Evolutionary conservation across 2,113 vertebrate genomes (phyloP).

Genomic region (Crocuta crocuta): DNA sequence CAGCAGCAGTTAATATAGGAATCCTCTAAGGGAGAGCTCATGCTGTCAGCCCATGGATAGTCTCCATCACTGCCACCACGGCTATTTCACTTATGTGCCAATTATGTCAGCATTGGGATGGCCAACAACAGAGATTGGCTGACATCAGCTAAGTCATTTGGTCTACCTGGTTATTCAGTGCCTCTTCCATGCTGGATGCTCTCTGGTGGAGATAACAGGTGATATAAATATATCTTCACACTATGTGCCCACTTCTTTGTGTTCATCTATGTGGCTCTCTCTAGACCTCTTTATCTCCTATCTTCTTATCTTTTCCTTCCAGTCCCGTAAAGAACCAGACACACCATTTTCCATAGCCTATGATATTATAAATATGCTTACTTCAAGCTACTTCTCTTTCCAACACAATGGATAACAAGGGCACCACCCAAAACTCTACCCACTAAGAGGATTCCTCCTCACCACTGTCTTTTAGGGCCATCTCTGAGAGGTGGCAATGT

Average conservation of each 20-base stretch:
- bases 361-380: background rate
- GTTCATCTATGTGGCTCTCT: background rate
- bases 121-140: background rate
- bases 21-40: background rate
- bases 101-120: background rate
- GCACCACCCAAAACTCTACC: background rate
- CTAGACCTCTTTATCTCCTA: background rate
- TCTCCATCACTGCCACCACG: background rate
- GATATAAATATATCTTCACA: background rate
- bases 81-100: background rate
- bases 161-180: background rate
- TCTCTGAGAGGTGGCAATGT: background rate
- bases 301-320: background rate
- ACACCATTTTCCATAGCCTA: background rate
- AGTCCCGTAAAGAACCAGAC: background rate
- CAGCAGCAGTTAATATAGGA: background rate
- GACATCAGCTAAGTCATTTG: background rate
- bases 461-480: background rate
- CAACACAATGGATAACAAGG: background rate
- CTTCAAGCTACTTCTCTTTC: background rate
- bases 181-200: background rate
- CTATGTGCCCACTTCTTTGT: background rate
- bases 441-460: background rate
- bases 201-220: background rate
- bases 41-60: background rate